Base-by-base conservation (phyloP, 2,113 vertebrate species). In the Corvus cornix region DNA sequence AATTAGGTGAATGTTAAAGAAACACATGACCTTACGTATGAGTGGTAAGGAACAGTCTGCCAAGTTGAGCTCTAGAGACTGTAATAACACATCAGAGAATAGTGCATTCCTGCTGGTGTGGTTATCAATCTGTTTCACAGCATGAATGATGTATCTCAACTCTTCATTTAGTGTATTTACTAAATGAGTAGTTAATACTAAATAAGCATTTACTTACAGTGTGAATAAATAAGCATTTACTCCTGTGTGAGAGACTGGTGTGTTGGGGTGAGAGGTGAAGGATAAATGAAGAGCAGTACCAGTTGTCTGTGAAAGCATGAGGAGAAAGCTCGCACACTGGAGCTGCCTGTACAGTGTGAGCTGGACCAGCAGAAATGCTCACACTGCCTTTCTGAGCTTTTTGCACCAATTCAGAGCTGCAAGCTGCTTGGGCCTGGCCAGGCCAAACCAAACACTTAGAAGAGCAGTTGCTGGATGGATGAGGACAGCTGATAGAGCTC, bases 21-120 rank as follows among this genome's bases (percentile, higher is more conserved):
- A 84, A 30, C 6, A 8, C 0, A 0, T 53, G 48, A 58, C 19
- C 24, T 49, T 76, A 21, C 3, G 6, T 39, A 5, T 60, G 39
- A 69, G 76, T 84, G 43, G 7, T 67, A 56, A 60, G 62, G 73
- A 84, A 60, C 0, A 2, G 21, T 35, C 52, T 84, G 85, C 22
- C n/a, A 73, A 63, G 52, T 2, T 83, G 49, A 56, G 35, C 62
- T 90, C 44, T 39, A 31, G 59, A 30, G 58, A 27, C 20, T 53
- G 46, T 51, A 55, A 27, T 49, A 87, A 51, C 19, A 23, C 26
- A n/a, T 22, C 13, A 56, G 53, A 81, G 43, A 76, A 46, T 14
- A 24, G n/a, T 64, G 41, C 30, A 31, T 87, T 58, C 41, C 1
- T 72, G 23, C 35, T 28, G 16, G 28, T 72, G 8, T 28, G 22